phyloP scores from a whole-genome alignment of 2,797 vertebrate species.

The Anguilla megastoma region DNA sequence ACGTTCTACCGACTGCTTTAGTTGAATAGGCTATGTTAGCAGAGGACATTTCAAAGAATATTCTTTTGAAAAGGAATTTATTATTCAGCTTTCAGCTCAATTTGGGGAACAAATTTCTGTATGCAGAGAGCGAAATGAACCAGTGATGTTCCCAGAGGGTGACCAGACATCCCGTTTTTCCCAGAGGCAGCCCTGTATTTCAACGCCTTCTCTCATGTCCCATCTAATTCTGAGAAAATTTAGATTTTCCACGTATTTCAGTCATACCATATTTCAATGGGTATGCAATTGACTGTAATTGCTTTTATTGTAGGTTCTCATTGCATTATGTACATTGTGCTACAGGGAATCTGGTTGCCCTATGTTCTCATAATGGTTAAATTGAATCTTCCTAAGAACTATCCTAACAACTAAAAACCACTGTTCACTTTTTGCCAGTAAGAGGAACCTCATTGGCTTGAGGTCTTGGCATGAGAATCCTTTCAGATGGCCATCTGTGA shows the following conservation, averaged over 20 bases:
- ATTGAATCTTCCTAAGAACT: neutral
- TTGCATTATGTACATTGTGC: no score
- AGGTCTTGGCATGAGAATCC: neutral
- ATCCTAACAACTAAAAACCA: neutral
- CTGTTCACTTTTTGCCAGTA: neutral
- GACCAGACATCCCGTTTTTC: no score
- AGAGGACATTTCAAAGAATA: constrained; percentile 31
- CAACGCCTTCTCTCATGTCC: no score
- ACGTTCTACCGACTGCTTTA: neutral
- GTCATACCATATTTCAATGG: no score
- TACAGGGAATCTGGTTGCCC: no score
- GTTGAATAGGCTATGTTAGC: constrained; percentile 43
- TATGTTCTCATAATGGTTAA: neutral
- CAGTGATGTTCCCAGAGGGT: neutral
- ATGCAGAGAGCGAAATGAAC: neutral
- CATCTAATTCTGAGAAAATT: no score
- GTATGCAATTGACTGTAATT: no score
- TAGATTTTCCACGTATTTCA: no score
- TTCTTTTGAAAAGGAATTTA: neutral
- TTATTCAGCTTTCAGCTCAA: neutral
- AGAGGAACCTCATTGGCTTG: neutral
- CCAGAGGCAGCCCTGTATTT: no score
- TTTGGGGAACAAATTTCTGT: neutral
- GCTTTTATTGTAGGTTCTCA: no score
- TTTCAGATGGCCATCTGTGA: neutral